Conservation (phyloP, 2,113 vertebrate species). For the Motacilla tschutschensis region DNA sequence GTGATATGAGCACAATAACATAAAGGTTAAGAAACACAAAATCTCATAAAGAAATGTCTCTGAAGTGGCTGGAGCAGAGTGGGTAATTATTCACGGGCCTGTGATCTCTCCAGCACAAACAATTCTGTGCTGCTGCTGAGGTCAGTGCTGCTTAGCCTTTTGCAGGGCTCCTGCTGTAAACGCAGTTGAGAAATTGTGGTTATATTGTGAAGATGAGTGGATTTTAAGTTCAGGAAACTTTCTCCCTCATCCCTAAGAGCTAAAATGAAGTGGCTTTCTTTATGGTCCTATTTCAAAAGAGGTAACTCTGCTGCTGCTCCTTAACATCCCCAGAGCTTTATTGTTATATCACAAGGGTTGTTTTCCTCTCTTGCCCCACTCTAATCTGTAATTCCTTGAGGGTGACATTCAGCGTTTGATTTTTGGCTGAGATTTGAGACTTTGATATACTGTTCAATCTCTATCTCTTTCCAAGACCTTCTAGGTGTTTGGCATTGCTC, state of each 20-base stretch:
- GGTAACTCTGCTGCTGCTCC: background rate
- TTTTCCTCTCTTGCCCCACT: background rate
- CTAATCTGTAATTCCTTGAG: background rate
- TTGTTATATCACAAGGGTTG: background rate
- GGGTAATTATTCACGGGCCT: background rate
- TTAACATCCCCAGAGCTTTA: background rate
- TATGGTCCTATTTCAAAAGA: background rate
- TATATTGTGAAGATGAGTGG: background rate
- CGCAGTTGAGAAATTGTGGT: background rate
- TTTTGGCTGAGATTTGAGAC: background rate
- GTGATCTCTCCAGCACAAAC: background rate
- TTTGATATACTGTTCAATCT: background rate
- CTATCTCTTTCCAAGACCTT: background rate
- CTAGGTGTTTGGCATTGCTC: background rate
- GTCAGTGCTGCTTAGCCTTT: background rate
- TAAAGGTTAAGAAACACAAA: background rate
- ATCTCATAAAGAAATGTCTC: background rate
- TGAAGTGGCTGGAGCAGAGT: background rate
- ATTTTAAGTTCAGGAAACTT: background rate
- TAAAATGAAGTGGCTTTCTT: background rate
- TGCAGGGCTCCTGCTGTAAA: background rate
- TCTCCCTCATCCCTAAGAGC: background rate
- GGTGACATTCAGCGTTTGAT: accelerated
- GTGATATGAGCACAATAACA: background rate
- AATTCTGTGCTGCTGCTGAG: background rate